Conservation (phyloP, 2,113 vertebrate species). For the Poeciliopsis turrubarensis region DNA sequence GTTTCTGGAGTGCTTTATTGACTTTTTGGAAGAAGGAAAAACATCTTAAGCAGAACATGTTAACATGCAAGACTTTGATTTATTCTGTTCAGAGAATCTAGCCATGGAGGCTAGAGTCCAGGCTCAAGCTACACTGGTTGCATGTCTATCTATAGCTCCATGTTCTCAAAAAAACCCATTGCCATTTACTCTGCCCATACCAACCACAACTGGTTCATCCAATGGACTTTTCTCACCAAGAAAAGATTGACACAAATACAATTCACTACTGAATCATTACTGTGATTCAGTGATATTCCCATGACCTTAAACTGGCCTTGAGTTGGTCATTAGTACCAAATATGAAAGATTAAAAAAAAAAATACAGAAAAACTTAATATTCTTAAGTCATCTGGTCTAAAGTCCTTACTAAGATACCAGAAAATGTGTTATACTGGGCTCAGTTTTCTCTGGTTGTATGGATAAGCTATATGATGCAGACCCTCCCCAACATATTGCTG, state of each 20-base stretch:
- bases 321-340: not conserved
- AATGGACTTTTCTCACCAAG: not conserved
- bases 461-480: no score
- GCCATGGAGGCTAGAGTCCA: constrained; percentile 6
- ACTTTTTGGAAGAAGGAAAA: constrained; percentile 36
- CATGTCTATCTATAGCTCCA: not conserved
- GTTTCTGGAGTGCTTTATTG: constrained; percentile 19
- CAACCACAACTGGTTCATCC: not conserved
- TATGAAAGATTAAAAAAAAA: no score
- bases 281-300: not conserved
- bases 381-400: no score
- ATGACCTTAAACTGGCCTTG: not conserved
- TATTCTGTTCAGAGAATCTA: constrained; percentile 6
- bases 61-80: not conserved
- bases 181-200: not conserved
- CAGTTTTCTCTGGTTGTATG: no score
- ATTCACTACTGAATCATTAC: not conserved
- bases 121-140: not conserved
- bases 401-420: no score
- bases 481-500: no score
- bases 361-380: no score
- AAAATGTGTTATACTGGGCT: no score
- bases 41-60: constrained; percentile 4
- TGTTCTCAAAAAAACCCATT: not conserved
- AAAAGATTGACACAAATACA: not conserved